A percentile compares a stretch with the other conserved stretches of the same genome.
phyloP scores from a whole-genome alignment of 92 coral and sea anemone species.

The Paragorgia papillata region DNA sequence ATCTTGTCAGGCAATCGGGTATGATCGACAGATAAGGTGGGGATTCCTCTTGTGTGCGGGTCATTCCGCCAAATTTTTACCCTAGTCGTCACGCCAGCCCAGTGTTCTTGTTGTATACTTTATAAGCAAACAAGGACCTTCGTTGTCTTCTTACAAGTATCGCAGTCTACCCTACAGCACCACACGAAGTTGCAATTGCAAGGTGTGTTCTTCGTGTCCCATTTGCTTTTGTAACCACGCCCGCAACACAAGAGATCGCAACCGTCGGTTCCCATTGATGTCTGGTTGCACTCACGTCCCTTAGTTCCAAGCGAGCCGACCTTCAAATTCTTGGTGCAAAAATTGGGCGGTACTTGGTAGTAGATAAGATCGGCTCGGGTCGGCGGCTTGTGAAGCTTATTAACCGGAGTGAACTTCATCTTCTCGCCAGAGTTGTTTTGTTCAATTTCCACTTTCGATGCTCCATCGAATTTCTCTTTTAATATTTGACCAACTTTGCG shows the following conservation, averaged over 20 bases:
- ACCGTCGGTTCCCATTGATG: constrained; percentile 94
- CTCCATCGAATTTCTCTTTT: constrained; percentile 92
- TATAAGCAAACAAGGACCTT: constrained; percentile 71
- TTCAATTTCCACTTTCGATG: constrained; percentile 91
- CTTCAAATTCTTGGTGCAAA: constrained; percentile 75
- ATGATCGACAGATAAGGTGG: not conserved
- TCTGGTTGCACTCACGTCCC: constrained; percentile 88
- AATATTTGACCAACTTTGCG: constrained; percentile 71
- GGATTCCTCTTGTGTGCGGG: not conserved
- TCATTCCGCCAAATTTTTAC: not conserved
- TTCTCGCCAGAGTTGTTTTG: constrained; percentile 76
- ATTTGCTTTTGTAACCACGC: constrained; percentile 79
- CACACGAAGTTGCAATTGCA: constrained; percentile 84
- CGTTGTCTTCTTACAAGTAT: constrained; percentile 67
- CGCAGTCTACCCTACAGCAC: constrained; percentile 93
- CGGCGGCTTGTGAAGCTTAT: constrained; percentile 73
- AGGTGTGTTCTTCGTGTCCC: constrained; percentile 65
- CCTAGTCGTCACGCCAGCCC: not conserved
- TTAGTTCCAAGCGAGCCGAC: constrained; percentile 87
- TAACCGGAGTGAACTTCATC: constrained; percentile 68
- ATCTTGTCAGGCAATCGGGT: not conserved
- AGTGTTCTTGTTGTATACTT: not conserved
- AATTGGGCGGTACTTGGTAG: constrained; percentile 87
- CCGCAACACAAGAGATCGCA: constrained; percentile 91
- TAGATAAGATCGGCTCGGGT: constrained; percentile 80